Conservation (phyloP, 2,113 vertebrate species). For the Esox niger region DNA sequence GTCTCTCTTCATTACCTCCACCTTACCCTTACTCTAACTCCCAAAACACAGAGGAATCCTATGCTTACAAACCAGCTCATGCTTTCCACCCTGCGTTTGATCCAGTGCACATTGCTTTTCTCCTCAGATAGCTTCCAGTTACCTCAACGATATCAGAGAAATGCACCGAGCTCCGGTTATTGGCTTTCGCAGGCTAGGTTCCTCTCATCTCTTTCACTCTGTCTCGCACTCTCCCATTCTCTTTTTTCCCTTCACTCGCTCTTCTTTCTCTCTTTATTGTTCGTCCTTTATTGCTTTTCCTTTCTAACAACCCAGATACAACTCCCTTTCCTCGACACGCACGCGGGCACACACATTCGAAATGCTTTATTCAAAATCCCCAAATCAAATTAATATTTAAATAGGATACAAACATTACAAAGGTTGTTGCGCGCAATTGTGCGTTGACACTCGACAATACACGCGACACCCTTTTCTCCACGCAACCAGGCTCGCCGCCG, state of each 20-base stretch:
- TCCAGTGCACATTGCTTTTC: constrained; percentile 69
- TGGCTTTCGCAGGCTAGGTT: constrained; percentile 47
- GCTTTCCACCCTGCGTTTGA: constrained; percentile 65
- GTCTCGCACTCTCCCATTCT: neutral
- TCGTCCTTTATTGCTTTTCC: neutral
- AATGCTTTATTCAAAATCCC: no score
- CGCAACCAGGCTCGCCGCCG: no score
- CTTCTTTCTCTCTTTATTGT: neutral
- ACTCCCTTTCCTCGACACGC: neutral
- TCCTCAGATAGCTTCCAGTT: constrained; percentile 60
- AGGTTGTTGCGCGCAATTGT: no score
- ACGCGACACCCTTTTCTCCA: no score
- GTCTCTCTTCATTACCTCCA: constrained; percentile 41
- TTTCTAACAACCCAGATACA: neutral
- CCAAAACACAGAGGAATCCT: constrained; percentile 42
- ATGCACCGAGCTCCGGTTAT: constrained; percentile 53
- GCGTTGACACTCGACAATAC: no score
- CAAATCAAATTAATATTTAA: no score
- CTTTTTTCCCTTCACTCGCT: no score
- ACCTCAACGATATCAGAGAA: constrained; percentile 62
- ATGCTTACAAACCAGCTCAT: constrained; percentile 56
- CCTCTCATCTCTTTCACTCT: constrained; percentile 7
- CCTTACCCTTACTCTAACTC: constrained; percentile 27
- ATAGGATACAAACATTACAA: no score
- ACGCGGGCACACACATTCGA: constrained; percentile 5